phyloP scores from a whole-genome alignment of 1,140 invertebrate species.

The Samia ricini region DNA sequence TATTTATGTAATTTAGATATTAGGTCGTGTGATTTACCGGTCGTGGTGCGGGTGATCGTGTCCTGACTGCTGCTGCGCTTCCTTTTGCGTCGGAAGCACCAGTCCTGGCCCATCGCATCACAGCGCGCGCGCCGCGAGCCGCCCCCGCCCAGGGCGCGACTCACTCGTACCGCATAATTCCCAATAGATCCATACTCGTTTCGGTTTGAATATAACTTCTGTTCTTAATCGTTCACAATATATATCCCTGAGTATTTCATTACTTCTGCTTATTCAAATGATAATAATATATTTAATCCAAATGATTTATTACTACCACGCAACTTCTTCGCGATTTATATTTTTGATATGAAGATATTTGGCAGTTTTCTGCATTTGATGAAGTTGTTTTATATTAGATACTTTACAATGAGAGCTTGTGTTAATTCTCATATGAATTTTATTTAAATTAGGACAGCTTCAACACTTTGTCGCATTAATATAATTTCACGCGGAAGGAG shows the following conservation, averaged over 20 bases:
- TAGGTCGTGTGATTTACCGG: conserved; percentile 44
- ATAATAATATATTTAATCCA: too few relatives aligned
- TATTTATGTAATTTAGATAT: not conserved
- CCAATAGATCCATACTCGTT: not conserved
- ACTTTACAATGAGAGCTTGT: not conserved
- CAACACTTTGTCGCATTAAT: not conserved
- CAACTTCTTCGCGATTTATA: not conserved
- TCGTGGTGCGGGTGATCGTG: conserved; percentile 71
- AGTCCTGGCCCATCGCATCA: conserved; percentile 84
- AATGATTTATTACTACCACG: not conserved
- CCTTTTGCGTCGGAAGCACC: conserved; percentile 83
- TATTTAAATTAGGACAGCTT: not conserved
- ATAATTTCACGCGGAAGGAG: not conserved
- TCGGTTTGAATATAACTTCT: not conserved
- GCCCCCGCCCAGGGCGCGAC: conserved; percentile 66
- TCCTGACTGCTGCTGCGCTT: conserved; percentile 80
- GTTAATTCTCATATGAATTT: not conserved
- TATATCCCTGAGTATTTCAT: too few relatives aligned
- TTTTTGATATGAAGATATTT: too few relatives aligned
- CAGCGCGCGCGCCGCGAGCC: conserved; percentile 69
- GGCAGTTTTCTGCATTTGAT: not conserved
- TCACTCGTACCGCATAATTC: conserved; percentile 41
- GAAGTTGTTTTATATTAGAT: too few relatives aligned
- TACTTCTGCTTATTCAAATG: too few relatives aligned
- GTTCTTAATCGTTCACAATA: not conserved